Evolutionary conservation across 1,140 invertebrate genomes (phyloP).

Genomic region (Nasonia longicornis): DNA sequence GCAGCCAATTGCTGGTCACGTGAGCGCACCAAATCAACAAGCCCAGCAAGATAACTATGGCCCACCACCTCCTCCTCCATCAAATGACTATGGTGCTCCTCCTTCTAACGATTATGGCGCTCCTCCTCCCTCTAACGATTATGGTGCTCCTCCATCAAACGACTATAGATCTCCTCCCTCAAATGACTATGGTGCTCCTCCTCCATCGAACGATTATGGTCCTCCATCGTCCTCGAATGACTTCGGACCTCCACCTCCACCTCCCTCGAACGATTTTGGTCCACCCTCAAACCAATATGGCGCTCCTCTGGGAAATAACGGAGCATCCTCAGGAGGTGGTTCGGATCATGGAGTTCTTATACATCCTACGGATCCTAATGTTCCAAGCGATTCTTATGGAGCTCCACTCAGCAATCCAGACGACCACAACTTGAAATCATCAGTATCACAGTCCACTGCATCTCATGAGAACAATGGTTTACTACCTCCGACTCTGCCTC

Average conservation of each 20-base stretch:
- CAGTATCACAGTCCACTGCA: constrained; percentile 55
- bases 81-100: constrained; percentile 11
- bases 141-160: constrained; percentile 27
- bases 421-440: constrained; percentile 62
- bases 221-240: constrained; percentile 34
- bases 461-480: constrained; percentile 59
- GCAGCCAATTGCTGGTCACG: constrained; percentile 81
- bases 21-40: constrained; percentile 46
- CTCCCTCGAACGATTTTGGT: constrained; percentile 51
- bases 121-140: constrained; percentile 7
- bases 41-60: constrained; percentile 40
- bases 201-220: constrained; percentile 24
- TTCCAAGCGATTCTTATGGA: constrained; percentile 66
- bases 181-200: constrained; percentile 45
- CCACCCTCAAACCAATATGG: constrained; percentile 59
- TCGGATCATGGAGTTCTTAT: constrained; percentile 7
- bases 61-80: constrained; percentile 23
- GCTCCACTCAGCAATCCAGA: constrained; percentile 62
- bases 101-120: constrained; percentile 25
- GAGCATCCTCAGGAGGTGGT: not conserved
- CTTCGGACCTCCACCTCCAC: constrained; percentile 40
- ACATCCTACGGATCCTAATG: constrained; percentile 49
- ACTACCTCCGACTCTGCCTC: constrained; percentile 66
- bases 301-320: constrained; percentile 46
- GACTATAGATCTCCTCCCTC: constrained; percentile 28